A percentile compares a stretch with the other conserved stretches of the same genome.
Evolutionary conservation across 2,888 invertebrate genomes (phyloP).

Genomic region (Zaprionus lineosus): DNA sequence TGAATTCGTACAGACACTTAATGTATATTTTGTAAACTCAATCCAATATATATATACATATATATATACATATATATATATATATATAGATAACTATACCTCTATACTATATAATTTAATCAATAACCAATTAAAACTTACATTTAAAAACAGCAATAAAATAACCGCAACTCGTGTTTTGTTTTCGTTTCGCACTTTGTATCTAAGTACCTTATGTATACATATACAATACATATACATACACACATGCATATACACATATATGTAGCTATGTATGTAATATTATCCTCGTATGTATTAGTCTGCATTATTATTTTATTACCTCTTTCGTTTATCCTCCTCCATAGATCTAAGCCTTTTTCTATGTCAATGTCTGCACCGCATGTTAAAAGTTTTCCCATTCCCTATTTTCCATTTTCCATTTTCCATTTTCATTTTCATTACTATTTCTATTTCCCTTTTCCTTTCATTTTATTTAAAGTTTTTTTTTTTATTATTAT

Average conservation of each 20-base stretch:
- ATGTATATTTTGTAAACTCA: conserved; percentile 63
- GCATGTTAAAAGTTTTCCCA: conserved; percentile 20
- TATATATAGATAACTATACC: conserved; percentile 12
- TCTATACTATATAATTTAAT: conserved; percentile 28
- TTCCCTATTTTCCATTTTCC: conserved; percentile 40
- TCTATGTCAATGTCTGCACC: conserved; percentile 52
- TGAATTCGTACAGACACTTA: conserved; percentile 27
- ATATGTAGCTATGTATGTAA: background rate
- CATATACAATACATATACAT: background rate
- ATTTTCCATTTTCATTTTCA: no score
- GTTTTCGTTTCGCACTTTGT: conserved; percentile 46
- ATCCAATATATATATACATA: conserved; percentile 18
- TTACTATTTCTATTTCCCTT: no score
- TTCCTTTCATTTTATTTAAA: no score
- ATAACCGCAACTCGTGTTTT: conserved; percentile 68
- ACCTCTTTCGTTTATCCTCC: background rate
- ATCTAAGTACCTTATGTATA: background rate
- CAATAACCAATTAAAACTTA: conserved; percentile 56
- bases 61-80: conserved; percentile 15
- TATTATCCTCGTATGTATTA: no score
- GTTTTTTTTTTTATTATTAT: no score
- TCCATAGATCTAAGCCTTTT: conserved; percentile 50
- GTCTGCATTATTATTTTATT: no score
- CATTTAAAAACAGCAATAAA: conserved; percentile 48
- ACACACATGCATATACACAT: background rate